phyloP scores from a whole-genome alignment of 2,797 vertebrate genomes.

The Sebastes paucispinis region DNA sequence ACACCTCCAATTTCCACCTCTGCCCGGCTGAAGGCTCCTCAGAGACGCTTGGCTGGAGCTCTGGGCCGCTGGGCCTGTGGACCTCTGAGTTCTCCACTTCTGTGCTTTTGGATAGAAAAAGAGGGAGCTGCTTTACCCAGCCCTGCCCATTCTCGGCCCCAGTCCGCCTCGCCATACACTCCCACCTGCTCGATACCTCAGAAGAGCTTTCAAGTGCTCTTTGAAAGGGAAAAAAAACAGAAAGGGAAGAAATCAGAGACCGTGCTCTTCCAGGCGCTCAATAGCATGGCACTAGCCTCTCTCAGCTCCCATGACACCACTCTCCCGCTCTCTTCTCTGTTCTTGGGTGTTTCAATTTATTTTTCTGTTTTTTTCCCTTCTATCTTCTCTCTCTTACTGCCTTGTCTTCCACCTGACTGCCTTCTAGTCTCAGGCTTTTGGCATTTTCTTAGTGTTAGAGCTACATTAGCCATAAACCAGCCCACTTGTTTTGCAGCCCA shows the following conservation, averaged over 20 bases:
- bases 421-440: slow-evolving; percentile 66
- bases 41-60: slow-evolving; percentile 72
- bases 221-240: slow-evolving; percentile 81
- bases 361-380: slow-evolving; percentile 69
- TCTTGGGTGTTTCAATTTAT: slow-evolving; percentile 78
- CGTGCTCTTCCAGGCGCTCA: slow-evolving; percentile 84
- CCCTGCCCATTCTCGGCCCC: slow-evolving; percentile 57
- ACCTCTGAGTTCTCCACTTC: slow-evolving; percentile 78
- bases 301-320: slow-evolving; percentile 79
- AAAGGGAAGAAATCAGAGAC: slow-evolving; percentile 82
- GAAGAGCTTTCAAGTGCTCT: slow-evolving; percentile 92
- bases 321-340: slow-evolving; percentile 77
- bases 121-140: slow-evolving; percentile 58
- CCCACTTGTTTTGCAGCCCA: slow-evolving; percentile 3
- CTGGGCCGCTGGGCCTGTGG: slow-evolving; percentile 74
- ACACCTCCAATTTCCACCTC: slow-evolving; percentile 65
- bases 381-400: slow-evolving; percentile 63
- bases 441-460: slow-evolving; percentile 51
- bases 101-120: slow-evolving; percentile 57
- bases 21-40: slow-evolving; percentile 63
- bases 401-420: slow-evolving; percentile 79
- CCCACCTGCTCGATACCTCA: slow-evolving; percentile 87
- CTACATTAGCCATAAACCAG: slow-evolving; percentile 70
- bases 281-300: slow-evolving; percentile 81
- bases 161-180: slow-evolving; percentile 64